Evolutionary conservation across 30 jellyfish, hydroid and myxozoan genomes (phyloP).

Genomic region (Morbakka virulenta): DNA sequence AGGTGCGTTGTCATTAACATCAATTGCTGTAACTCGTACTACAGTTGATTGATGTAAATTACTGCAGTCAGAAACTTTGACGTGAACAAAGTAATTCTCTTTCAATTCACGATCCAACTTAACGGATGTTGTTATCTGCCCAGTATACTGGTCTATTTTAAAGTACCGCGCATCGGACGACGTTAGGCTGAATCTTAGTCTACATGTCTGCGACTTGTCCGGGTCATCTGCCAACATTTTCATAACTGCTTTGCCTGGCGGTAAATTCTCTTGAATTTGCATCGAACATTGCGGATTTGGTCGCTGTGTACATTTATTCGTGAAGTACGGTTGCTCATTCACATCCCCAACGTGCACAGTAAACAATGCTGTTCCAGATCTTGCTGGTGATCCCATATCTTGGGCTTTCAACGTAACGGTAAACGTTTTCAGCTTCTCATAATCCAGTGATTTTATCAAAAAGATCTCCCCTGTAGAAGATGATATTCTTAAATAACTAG

Average conservation of each 20-base stretch:
- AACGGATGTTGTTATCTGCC: conserved; percentile 55
- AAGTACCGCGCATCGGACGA: conserved; percentile 78
- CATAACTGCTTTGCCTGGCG: conserved; percentile 41
- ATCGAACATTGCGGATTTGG: conserved; percentile 22
- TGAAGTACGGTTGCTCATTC: conserved; percentile 80
- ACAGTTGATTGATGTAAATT: conserved; percentile 22
- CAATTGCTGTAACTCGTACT: conserved; percentile 62
- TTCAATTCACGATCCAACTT: conserved; percentile 82
- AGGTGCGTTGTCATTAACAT: conserved; percentile 83
- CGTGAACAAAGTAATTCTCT: conserved; percentile 36
- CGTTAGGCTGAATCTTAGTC: conserved; percentile 45
- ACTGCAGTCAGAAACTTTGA: conserved; percentile 73
- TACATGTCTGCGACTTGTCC: conserved; percentile 26
- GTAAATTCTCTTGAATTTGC: conserved; percentile 56
- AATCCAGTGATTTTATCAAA: conserved; percentile 41
- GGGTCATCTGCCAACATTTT: conserved; percentile 69
- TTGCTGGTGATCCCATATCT: conserved; percentile 65
- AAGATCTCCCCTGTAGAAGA: conserved; percentile 43
- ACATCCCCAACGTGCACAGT: conserved; percentile 49
- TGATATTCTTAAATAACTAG: conserved; percentile 28
- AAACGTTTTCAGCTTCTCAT: conserved; percentile 1
- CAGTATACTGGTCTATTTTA: conserved; percentile 36
- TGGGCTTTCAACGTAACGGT: not conserved
- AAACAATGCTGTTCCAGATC: conserved; percentile 45
- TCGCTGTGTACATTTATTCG: conserved; percentile 6